A percentile compares a stretch with the other conserved stretches of the same genome.
These are phyloP conservation scores for Gobio occitaniae DNA, from an alignment of 2,797 vertebrate species.

Conservation along the genomic window DNA sequence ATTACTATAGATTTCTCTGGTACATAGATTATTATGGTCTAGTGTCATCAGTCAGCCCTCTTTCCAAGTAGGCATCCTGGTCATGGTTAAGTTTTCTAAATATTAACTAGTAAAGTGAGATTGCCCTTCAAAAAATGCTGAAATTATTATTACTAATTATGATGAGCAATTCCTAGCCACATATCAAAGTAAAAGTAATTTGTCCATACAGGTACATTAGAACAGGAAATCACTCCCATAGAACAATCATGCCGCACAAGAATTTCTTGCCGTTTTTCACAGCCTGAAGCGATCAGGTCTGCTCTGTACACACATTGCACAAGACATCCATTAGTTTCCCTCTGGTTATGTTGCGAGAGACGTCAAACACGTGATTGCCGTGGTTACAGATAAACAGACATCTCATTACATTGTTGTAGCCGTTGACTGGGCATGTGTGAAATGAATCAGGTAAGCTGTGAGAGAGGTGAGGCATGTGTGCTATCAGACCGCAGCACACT, in stretches of 20 bases:
- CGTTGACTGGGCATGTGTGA: slow-evolving; percentile 27
- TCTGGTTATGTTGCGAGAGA: not conserved
- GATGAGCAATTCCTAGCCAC: not conserved
- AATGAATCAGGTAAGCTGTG: slow-evolving; percentile 47
- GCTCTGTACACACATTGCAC: slow-evolving; percentile 43
- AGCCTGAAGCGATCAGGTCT: slow-evolving; percentile 13
- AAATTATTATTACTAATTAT: not conserved
- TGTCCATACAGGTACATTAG: slow-evolving; percentile 37
- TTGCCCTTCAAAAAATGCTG: not conserved
- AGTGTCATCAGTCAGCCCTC: not conserved
- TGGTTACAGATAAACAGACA: slow-evolving; percentile 43
- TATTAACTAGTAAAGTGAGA: not conserved
- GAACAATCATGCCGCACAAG: slow-evolving; percentile 11
- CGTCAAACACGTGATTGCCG: slow-evolving; percentile 12
- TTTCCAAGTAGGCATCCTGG: not conserved
- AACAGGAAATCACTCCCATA: slow-evolving; percentile 52
- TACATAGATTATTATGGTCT: not conserved
- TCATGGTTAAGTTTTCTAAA: not conserved
- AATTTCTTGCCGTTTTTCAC: slow-evolving; percentile 15
- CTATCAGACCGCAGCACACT: slow-evolving; percentile 8
- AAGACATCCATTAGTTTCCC: slow-evolving; percentile 44
- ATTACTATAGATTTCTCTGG: too few species aligned
- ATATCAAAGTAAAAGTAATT: slow-evolving; percentile 6
- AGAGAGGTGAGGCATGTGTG: not conserved
- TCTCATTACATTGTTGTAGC: slow-evolving; percentile 10